Evolutionary conservation across 2,113 vertebrate genomes (phyloP).

Genomic region (Salvelinus namaycush): DNA sequence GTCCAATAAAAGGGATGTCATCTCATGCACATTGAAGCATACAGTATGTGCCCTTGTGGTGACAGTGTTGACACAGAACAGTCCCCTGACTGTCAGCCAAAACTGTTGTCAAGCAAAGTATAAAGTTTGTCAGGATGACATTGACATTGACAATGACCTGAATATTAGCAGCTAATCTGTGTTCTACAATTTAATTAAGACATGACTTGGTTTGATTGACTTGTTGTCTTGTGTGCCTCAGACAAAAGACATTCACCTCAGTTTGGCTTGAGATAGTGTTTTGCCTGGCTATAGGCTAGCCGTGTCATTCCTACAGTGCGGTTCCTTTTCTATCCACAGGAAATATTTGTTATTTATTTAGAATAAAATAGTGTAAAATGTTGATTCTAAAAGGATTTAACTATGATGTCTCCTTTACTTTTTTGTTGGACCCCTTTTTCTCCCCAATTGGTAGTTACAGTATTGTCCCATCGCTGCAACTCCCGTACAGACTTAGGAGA

Average conservation of each 20-base stretch:
- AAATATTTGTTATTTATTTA: too few species aligned
- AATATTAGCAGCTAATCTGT: neutral
- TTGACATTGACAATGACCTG: neutral
- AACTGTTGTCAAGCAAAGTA: constrained; percentile 2
- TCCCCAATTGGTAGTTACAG: too few species aligned
- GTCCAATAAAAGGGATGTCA: constrained; percentile 10
- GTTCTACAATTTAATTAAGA: neutral
- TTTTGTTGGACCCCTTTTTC: too few species aligned
- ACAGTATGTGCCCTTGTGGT: neutral
- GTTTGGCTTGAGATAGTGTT: neutral
- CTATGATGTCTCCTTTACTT: too few species aligned
- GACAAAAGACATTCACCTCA: neutral
- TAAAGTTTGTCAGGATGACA: neutral
- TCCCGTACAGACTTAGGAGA: too few species aligned
- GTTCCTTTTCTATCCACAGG: too few species aligned
- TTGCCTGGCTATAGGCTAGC: neutral
- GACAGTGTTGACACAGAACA: neutral
- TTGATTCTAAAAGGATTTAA: too few species aligned
- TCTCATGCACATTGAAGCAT: constrained; percentile 5
- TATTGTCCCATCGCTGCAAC: too few species aligned
- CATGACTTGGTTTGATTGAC: neutral
- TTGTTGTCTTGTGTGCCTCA: too few species aligned
- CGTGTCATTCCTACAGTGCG: too few species aligned
- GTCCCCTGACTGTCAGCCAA: neutral
- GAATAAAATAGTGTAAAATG: too few species aligned